Conservation (phyloP, 2,797 vertebrate genomes). For the Tapirus indicus region DNA sequence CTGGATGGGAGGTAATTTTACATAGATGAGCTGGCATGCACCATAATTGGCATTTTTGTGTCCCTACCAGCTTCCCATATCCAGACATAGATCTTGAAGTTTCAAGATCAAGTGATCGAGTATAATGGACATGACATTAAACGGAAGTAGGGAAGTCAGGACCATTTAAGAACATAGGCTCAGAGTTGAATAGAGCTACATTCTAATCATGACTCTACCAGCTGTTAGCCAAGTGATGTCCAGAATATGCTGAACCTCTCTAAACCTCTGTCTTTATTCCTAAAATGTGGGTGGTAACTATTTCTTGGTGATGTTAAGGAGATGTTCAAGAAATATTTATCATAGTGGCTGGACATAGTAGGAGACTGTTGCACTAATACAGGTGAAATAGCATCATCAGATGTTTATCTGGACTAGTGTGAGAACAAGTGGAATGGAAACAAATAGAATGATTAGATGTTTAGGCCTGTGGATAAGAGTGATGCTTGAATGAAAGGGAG, state of each 20-base stretch:
- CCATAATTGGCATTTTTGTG: background rate
- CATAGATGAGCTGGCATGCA: background rate
- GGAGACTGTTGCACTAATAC: background rate
- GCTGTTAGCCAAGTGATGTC: background rate
- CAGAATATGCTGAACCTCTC: background rate
- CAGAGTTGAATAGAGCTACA: background rate
- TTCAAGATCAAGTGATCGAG: background rate
- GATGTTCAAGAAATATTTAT: background rate
- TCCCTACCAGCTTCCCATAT: background rate
- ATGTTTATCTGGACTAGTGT: background rate
- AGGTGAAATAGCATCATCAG: background rate
- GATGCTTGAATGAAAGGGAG: background rate
- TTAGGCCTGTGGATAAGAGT: background rate
- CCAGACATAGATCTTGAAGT: background rate
- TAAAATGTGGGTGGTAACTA: background rate
- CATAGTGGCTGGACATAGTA: background rate
- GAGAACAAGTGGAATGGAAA: background rate
- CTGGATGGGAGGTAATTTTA: background rate
- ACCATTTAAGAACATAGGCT: background rate
- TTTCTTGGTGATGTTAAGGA: background rate
- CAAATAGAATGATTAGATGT: background rate
- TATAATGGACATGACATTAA: background rate
- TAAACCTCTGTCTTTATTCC: background rate
- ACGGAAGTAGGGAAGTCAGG: background rate
- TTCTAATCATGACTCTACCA: background rate